Conservation (phyloP, 64 coral and sea anemone species). For the Pachyseris speciosa region DNA sequence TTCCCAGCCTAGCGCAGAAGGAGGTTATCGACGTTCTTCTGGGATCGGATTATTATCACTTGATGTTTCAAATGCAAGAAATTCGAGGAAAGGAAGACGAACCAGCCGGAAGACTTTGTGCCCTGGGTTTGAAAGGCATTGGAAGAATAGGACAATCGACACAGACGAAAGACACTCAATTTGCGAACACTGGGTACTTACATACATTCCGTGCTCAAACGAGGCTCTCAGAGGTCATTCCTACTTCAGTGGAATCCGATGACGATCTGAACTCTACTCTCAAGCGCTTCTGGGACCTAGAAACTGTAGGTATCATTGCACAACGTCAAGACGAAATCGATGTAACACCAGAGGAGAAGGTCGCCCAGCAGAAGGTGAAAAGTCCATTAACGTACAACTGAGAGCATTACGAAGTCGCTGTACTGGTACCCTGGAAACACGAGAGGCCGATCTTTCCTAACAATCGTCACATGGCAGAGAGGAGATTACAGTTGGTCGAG, state of each 20-base stretch:
- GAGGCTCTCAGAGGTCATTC: neutral
- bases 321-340: slow-evolving; percentile 3
- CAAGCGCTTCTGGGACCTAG: slow-evolving; percentile 66
- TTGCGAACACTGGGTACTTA: neutral
- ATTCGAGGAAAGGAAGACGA: neutral
- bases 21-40: slow-evolving; percentile 8
- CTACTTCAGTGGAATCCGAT: neutral
- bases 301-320: too few species aligned
- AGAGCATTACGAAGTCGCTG: slow-evolving; percentile 26
- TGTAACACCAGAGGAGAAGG: slow-evolving; percentile 48
- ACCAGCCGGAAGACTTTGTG: slow-evolving; percentile 19
- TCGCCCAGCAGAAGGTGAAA: slow-evolving; percentile 30
- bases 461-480: slow-evolving; percentile 42
- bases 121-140: slow-evolving; percentile 26
- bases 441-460: slow-evolving; percentile 35
- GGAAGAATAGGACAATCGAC: neutral
- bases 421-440: slow-evolving; percentile 60
- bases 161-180: neutral
- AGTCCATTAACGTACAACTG: slow-evolving; percentile 13
- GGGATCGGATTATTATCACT: slow-evolving; percentile 14
- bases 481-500: slow-evolving; percentile 25
- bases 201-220: neutral
- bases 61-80: slow-evolving; percentile 27
- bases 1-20: neutral
- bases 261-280: slow-evolving; percentile 1